Evolutionary conservation across 2,888 invertebrate genomes (phyloP).

Genomic region (Argyra leucocephala): DNA sequence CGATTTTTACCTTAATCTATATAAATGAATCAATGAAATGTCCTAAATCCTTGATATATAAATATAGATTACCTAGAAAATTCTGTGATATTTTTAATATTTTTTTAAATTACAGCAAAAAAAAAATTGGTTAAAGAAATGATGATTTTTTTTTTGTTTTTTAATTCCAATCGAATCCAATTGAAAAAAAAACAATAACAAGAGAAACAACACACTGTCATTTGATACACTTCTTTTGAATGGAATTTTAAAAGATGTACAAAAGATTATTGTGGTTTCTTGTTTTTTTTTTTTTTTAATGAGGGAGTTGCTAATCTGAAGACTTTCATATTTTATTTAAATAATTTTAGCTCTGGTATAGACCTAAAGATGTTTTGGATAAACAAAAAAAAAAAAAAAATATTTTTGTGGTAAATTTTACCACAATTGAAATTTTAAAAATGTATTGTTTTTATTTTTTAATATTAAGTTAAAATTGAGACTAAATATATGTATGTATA

Average conservation of each 20-base stretch:
- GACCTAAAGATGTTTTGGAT: too few species aligned
- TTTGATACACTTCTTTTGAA: neutral
- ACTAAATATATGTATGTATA: too few species aligned
- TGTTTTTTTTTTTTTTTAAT: neutral
- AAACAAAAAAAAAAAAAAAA: too few species aligned
- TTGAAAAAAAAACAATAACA: neutral
- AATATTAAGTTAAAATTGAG: too few species aligned
- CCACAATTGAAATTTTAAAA: too few species aligned
- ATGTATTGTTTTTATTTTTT: too few species aligned
- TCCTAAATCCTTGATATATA: neutral
- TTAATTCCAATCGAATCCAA: neutral
- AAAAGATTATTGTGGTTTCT: constrained; percentile 1
- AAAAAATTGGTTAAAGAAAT: neutral
- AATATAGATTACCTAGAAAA: too few species aligned
- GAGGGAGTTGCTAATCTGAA: too few species aligned
- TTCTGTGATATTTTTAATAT: neutral
- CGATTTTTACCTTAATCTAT: neutral
- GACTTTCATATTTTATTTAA: too few species aligned
- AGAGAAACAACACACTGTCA: neutral
- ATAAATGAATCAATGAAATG: neutral
- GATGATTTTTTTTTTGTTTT: neutral
- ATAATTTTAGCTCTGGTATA: too few species aligned
- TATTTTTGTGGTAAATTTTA: too few species aligned
- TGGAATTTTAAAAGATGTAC: neutral
- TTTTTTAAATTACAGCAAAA: neutral